Evolutionary conservation across 2,797 vertebrate genomes (phyloP).

Genomic region (Onychomys leucogaster): DNA sequence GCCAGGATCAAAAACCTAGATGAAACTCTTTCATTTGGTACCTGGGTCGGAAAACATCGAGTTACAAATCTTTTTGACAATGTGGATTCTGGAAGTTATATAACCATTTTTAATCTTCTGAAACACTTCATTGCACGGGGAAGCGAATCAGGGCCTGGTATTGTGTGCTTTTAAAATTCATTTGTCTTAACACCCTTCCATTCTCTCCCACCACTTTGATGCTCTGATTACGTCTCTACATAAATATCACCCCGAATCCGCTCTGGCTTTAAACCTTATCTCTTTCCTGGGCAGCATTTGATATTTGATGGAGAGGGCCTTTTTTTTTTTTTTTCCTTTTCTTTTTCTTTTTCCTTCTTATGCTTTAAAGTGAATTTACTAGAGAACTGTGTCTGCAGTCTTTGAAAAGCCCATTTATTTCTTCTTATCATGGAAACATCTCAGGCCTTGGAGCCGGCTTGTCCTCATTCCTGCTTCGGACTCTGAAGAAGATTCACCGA

Average conservation of each 20-base stretch:
- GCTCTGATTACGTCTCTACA: constrained; percentile 76
- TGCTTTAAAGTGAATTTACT: constrained; percentile 61
- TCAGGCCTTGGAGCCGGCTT: rapidly evolving
- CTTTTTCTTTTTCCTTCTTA: background rate
- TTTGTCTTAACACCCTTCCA: constrained; percentile 79
- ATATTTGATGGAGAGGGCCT: background rate
- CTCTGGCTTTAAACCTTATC: constrained; percentile 64
- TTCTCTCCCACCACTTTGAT: constrained; percentile 68
- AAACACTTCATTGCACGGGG: constrained; percentile 78
- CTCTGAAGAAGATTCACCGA: constrained; percentile 41
- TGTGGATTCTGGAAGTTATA: constrained; percentile 71
- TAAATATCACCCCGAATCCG: constrained; percentile 69
- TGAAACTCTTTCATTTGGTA: constrained; percentile 83
- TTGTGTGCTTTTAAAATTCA: constrained; percentile 78
- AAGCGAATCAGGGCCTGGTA: constrained; percentile 41
- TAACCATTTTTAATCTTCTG: constrained; percentile 83
- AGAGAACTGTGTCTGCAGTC: background rate
- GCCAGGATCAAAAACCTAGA: constrained; percentile 81
- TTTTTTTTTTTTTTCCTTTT: background rate
- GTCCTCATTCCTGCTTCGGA: background rate
- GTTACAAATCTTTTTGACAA: constrained; percentile 79
- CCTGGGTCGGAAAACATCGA: constrained; percentile 74
- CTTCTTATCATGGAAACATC: background rate
- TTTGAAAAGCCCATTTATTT: constrained; percentile 68
- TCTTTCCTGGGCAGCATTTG: constrained; percentile 41